These are phyloP conservation scores for Merops nubicus DNA, from an alignment of 2,113 vertebrate species.

Conservation along the genomic window DNA sequence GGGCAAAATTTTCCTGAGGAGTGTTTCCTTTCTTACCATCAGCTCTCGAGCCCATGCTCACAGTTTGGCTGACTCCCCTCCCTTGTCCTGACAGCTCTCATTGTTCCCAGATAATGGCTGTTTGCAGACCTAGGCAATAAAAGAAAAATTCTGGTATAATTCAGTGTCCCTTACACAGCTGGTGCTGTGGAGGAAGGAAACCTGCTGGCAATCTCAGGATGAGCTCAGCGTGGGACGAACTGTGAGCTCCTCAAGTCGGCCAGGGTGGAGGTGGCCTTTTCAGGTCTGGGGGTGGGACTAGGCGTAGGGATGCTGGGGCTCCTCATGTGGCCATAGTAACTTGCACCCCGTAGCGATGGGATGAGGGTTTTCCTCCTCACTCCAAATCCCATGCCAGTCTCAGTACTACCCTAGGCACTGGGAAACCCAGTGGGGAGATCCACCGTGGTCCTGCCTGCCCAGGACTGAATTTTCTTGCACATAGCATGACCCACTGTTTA, in stretches of 20 bases:
- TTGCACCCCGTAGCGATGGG: not conserved
- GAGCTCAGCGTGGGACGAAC: rapidly evolving
- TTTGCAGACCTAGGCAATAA: not conserved
- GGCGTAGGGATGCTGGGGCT: not conserved
- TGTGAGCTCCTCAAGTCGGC: not conserved
- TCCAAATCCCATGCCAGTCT: not conserved
- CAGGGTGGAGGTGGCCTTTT: not conserved
- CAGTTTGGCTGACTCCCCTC: conserved; percentile 12
- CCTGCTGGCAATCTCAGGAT: rapidly evolving
- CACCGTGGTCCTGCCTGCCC: rapidly evolving
- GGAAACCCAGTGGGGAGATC: not conserved
- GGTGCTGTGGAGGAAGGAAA: not conserved
- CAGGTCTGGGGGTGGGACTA: rapidly evolving
- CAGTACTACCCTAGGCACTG: rapidly evolving
- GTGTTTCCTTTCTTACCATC: not conserved
- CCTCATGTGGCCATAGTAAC: rapidly evolving
- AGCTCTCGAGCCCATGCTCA: rapidly evolving
- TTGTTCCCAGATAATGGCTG: conserved; percentile 54
- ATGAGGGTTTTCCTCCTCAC: not conserved
- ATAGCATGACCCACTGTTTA: conserved; percentile 29
- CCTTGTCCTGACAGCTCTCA: conserved; percentile 44
- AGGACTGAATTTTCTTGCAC: not conserved
- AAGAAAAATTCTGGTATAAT: not conserved
- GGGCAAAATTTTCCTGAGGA: not conserved
- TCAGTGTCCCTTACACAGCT: not conserved